Base-by-base conservation (phyloP, 2,113 vertebrate genomes). In the Tragelaphus imberbis region DNA sequence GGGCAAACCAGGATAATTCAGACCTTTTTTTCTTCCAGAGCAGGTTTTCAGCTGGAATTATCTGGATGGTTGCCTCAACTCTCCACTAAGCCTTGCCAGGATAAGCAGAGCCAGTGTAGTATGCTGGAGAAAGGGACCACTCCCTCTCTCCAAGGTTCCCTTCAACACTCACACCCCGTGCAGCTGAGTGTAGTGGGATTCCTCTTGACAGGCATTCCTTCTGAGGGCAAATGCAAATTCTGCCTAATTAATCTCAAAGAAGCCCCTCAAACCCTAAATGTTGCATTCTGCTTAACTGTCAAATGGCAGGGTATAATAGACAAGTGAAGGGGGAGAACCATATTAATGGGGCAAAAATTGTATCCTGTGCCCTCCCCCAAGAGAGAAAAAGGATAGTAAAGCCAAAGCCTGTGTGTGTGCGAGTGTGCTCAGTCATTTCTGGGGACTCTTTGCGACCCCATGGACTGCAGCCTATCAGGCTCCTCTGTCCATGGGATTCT, bases 1-100 rank as follows among this genome's bases (percentile, higher is more conserved):
- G 95, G 97, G 94, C 94, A 98, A 98, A 98, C 92, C 96, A 97
- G 97, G 98, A 97, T 97, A 98, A 97, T 97, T 98, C 93, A 84
- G 91, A 88, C 28, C 51, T 92, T 97, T 97, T 96, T 97, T 98
- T 97, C 94, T 97, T 92, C 97, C 95, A 97, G 95, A 95, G 95
- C 91, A 97, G 97, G 86, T 97, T 98, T 98, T 97, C 91, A 96
- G 96, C 65, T 4, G 49, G 55, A 98, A 94, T 97, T 97, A 97
- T 95, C 97, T 98, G 96, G 97, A 97, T 95, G 85, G 65, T 97
- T 98, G 97, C 97, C 97, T 97, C 84, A 96, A 56, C 71, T 97
- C 96, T 97, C 97, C 96, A 98, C 53, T 97, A 94, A 86, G 23
- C 55, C 98, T 97, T 98, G 98, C 98, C 98, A 98, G 97, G 85